phyloP scores from a whole-genome alignment of 2,888 invertebrate genomes.

The Diloba caeruleocephala region DNA sequence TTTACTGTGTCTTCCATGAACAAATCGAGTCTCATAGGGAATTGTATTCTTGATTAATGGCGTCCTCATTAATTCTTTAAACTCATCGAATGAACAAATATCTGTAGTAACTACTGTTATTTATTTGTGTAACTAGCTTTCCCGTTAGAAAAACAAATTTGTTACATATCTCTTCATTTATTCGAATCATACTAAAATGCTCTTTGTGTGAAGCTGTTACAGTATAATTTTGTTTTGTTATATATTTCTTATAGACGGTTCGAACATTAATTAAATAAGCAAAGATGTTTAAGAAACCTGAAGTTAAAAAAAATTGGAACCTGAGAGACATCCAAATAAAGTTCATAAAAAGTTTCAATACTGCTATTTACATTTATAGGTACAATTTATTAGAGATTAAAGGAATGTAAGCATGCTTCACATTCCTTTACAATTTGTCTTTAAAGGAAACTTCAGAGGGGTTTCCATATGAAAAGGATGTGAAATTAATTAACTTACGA shows the following conservation, averaged over 20 bases:
- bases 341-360: slow-evolving; percentile 54
- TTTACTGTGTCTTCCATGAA: too few relatives aligned
- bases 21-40: too few relatives aligned
- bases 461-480: slow-evolving; percentile 56
- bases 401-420: too few relatives aligned
- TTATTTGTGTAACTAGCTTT: slow-evolving; percentile 47
- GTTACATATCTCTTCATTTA: slow-evolving; percentile 6
- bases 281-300: slow-evolving; percentile 56
- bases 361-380: slow-evolving; percentile 42
- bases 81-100: slow-evolving; percentile 28
- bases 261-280: slow-evolving; percentile 65
- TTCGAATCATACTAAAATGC: slow-evolving; percentile 4
- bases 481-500: slow-evolving; percentile 59
- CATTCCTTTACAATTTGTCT: slow-evolving; percentile 47
- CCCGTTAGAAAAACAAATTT: slow-evolving; percentile 25
- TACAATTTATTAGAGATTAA: slow-evolving; percentile 48
- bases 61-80: slow-evolving; percentile 30
- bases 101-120: slow-evolving; percentile 27
- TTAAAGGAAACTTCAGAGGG: slow-evolving; percentile 43
- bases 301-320: slow-evolving; percentile 61
- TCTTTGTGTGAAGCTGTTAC: not conserved
- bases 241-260: slow-evolving; percentile 20
- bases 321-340: slow-evolving; percentile 54
- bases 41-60: slow-evolving; percentile 5
- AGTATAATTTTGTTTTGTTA: slow-evolving; percentile 2